Evolutionary conservation across 1,140 invertebrate genomes (phyloP), one percentile per base, ranked within the genome.

Genomic region (Macrobrachium nipponense): DNA sequence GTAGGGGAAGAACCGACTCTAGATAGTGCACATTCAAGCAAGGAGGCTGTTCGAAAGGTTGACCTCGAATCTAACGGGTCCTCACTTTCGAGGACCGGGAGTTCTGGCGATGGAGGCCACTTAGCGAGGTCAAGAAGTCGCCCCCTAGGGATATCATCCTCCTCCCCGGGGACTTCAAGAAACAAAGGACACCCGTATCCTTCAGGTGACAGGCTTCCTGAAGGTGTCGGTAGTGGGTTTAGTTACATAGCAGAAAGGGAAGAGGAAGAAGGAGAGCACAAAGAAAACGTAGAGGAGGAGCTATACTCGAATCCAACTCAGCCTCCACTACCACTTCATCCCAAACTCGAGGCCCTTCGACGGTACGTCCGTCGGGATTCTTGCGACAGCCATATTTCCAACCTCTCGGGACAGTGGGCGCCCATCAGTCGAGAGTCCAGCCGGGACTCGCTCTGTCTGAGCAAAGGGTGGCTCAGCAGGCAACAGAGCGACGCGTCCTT

Each of bases 31-130:
- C 20, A 2, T n/a, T 44, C 60, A 12, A 23, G 23, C 60, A 18
- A 79, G 20, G 77, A 62, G 0, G 17, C 60, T 17, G 59, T 43
- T 60, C 36, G 5, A 43, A 27, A 79, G 59, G 23, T 62, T 60
- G 20, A 18, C 59, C 59, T 62, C 36, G 77, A 79, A 27, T 60
- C 77, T 58, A 36, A 27, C 60, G 20, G 61, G 59, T 79, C 77
- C 77, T 79, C 77, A 62, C 14, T 17, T 10, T 18, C n/a, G 77
- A 62, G 61, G 77, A 60, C 23, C 77, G 58, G 36, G n/a, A 18
- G 36, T 36, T 10, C 58, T 62, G 77, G 60, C 58, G 20, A 79
- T 79, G 77, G 77, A 79, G 77, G 77, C 77, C 60, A 79, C 77
- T 14, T 79, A 79, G 77, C 77, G 18, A 70, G 68, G 68, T 7